These are phyloP conservation scores for Brachymystax lenok DNA, from an alignment of 2,797 vertebrate species.

Conservation along the genomic window DNA sequence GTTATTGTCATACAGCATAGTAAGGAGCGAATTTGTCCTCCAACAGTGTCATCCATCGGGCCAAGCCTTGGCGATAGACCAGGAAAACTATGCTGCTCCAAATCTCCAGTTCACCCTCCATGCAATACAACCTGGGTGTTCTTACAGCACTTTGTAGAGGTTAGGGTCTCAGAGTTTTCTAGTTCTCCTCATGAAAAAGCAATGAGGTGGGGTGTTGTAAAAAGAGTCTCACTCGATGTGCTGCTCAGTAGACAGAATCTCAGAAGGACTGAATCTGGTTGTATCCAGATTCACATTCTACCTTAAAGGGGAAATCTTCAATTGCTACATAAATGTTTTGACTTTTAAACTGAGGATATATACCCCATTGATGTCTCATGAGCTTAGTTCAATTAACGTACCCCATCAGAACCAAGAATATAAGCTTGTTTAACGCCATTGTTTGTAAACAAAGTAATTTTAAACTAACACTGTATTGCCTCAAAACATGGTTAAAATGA, in stretches of 20 bases:
- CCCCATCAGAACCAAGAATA: no score
- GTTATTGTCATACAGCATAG: neutral
- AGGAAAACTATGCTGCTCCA: neutral
- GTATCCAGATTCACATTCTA: neutral
- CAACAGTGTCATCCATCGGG: neutral
- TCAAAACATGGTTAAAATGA: no score
- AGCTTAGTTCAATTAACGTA: no score
- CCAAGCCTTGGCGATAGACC: neutral
- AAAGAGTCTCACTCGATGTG: neutral
- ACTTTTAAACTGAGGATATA: neutral
- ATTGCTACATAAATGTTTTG: neutral
- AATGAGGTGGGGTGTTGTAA: neutral
- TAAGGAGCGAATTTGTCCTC: neutral
- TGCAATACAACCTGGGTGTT: neutral
- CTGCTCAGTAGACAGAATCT: slow-evolving; percentile 11
- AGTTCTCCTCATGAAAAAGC: slow-evolving; percentile 1
- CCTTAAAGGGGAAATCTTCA: neutral
- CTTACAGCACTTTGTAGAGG: neutral
- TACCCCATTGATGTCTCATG: neutral
- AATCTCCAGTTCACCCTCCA: neutral
- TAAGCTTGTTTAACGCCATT: no score
- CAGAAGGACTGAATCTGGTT: neutral
- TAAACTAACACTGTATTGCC: no score
- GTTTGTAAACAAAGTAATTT: no score
- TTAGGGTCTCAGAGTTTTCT: neutral